These are phyloP conservation scores for Drosophila hawaiiensis DNA, from an alignment of 2,888 invertebrate species.

Conservation along the genomic window DNA sequence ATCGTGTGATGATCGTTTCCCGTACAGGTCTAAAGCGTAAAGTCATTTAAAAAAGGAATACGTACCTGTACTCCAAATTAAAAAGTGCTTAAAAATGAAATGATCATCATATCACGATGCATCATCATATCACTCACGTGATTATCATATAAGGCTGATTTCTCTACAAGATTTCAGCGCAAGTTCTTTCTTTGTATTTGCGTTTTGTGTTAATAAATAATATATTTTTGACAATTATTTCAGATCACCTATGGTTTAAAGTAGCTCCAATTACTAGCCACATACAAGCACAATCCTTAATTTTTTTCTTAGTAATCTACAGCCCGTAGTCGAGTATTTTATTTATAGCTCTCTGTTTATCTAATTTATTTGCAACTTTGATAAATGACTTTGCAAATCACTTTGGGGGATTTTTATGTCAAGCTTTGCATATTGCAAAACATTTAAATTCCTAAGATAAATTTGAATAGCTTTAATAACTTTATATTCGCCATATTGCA, in stretches of 20 bases:
- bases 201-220: background rate
- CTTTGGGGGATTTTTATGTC: slow-evolving; percentile 1
- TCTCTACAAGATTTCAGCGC: background rate
- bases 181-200: background rate
- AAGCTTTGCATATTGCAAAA: background rate
- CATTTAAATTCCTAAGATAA: background rate
- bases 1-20: too few species aligned
- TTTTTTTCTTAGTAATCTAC: background rate
- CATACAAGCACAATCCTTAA: background rate
- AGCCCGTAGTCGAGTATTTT: slow-evolving; percentile 12
- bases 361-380: slow-evolving; percentile 36
- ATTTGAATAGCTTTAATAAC: slow-evolving; percentile 1
- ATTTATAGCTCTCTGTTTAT: slow-evolving; percentile 8
- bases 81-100: background rate
- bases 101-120: background rate
- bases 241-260: background rate
- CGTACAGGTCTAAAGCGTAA: background rate
- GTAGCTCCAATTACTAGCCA: background rate
- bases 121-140: background rate
- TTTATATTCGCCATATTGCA: slow-evolving; percentile 15
- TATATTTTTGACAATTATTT: background rate
- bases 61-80: background rate
- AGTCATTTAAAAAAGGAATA: background rate
- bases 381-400: slow-evolving; percentile 55
- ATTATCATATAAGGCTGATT: background rate